Evolutionary conservation across 2,113 vertebrate genomes (phyloP).

Genomic region (Ailuropoda melanoleuca): DNA sequence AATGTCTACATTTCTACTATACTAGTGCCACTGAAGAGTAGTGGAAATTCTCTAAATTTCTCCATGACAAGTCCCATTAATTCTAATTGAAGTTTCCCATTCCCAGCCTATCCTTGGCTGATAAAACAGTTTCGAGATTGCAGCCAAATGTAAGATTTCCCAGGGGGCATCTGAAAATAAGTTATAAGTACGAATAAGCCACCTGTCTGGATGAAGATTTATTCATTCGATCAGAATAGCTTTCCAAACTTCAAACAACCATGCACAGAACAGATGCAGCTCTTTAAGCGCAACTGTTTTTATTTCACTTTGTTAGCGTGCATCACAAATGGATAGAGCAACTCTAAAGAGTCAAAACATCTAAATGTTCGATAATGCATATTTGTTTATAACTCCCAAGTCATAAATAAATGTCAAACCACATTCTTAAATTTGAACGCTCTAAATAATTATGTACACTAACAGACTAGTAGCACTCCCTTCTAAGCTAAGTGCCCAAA

Average conservation of each 20-base stretch:
- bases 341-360: background rate
- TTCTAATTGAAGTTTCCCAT: conserved; percentile 40
- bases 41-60: background rate
- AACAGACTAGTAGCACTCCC: background rate
- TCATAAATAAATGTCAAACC: background rate
- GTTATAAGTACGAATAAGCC: conserved; percentile 15
- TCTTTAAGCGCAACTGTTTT: conserved; percentile 4
- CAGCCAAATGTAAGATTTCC: conserved; percentile 40
- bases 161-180: conserved; percentile 53
- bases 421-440: background rate
- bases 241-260: conserved; percentile 35
- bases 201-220: conserved; percentile 34
- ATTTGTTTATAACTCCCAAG: background rate
- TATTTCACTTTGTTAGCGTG: conserved; percentile 32
- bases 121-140: conserved; percentile 39
- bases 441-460: background rate
- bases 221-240: conserved; percentile 21
- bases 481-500: background rate
- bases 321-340: background rate
- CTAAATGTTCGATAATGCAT: background rate
- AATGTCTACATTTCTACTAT: background rate
- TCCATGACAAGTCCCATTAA: background rate
- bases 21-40: background rate
- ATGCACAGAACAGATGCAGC: background rate
- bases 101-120: background rate